Evolutionary conservation across 2,888 invertebrate species (phyloP), one percentile per base, ranked within the genome.

Genomic region (Ormyrus thymus): DNA sequence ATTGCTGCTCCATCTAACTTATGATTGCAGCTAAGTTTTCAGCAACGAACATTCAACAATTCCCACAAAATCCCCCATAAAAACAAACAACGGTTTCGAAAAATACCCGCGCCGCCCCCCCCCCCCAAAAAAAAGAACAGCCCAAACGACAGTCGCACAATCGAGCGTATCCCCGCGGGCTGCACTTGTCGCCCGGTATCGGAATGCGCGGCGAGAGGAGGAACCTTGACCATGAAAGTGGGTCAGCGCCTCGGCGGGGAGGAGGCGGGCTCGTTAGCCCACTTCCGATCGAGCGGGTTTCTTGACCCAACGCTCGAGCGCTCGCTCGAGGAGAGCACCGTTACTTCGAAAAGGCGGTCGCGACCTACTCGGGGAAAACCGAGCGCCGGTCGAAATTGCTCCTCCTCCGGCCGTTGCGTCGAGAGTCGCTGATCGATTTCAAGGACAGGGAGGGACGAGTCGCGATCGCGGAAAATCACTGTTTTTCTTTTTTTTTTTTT

Each of bases 261-360:
- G 72, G 53, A 61, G 69, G 76, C 64, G 66, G 64, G 83, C 87
- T 87, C 87, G 86, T 87, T 89, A 89, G 88, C 90, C 90, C 87
- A 90, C 89, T 89, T 90, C 84, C 75, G 55, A 68, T 64, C 75
- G 74, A 68, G 65, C 66, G 74, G 70, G 81, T 81, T 81, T 81
- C 78, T 79, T 81, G 83, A 82, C 82, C 82, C 81, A 55, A 29
- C 75, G 75, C 55, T 29, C 29, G 29, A 29, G 29, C 29, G 76
- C 73, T 46, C 62, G 48, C 51, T 55, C 56, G 88, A 87, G 88
- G 81, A 80, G 82, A 81, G 82, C 84, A 89, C 90, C 90, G 90
- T 90, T 90, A 90, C 82, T 85, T 82, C 73, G 61, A 84, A 86
- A 90, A 89, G 82, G 87, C 88, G 89, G 90, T 88, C 89, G 84